phyloP scores from a whole-genome alignment of 92 coral and sea anemone genomes.

The Blastomussa wellsi region DNA sequence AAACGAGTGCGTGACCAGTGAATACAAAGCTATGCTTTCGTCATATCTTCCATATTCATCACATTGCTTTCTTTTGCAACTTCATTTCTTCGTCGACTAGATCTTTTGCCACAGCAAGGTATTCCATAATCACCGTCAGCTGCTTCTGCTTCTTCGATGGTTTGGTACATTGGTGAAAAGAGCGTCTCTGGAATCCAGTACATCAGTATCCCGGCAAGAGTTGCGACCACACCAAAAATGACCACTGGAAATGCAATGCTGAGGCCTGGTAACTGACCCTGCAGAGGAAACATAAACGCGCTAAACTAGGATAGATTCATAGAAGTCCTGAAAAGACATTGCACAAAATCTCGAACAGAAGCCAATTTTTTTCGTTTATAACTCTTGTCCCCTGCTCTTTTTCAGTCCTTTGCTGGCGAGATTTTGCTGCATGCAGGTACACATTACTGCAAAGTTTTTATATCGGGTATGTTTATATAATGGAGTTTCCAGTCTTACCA shows the following conservation, averaged over 20 bases:
- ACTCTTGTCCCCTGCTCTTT: too few species aligned
- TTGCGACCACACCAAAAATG: slow-evolving; percentile 50
- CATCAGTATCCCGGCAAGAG: slow-evolving; percentile 59
- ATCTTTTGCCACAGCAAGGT: slow-evolving; percentile 45
- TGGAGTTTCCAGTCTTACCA: slow-evolving; percentile 33
- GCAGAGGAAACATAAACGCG: not conserved
- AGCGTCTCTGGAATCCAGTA: slow-evolving; percentile 72
- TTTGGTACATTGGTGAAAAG: slow-evolving; percentile 52
- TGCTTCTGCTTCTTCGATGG: slow-evolving; percentile 60
- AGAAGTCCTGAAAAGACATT: too few species aligned
- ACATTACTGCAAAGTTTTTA: too few species aligned
- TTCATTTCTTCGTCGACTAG: not conserved
- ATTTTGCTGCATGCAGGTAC: too few species aligned
- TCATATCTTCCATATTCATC: not conserved
- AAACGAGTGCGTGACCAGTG: not conserved
- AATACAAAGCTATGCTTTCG: too few species aligned
- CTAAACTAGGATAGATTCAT: too few species aligned
- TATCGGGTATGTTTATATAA: too few species aligned
- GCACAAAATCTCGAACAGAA: too few species aligned
- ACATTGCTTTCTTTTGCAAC: not conserved
- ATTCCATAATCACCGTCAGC: slow-evolving; percentile 45
- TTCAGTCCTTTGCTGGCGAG: too few species aligned
- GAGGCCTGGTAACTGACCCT: slow-evolving; percentile 56
- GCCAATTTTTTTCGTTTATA: too few species aligned
- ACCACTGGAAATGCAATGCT: slow-evolving; percentile 61